Conservation (phyloP, 2,113 vertebrate species). For the Hemichromis elongatus region DNA sequence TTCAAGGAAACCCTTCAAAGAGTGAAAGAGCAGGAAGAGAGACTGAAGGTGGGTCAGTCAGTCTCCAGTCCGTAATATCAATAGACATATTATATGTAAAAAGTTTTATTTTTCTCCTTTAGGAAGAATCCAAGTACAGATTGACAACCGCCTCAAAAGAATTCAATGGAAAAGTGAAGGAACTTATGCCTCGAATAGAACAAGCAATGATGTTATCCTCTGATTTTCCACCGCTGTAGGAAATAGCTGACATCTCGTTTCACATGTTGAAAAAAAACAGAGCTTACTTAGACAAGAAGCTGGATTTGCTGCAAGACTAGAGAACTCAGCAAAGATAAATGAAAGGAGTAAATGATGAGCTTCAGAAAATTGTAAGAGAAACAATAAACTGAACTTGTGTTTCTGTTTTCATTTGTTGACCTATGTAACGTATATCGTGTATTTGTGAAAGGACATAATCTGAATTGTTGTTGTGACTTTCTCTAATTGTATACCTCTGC, state of each 20-base stretch:
- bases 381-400: not conserved
- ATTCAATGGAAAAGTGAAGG: rapidly evolving
- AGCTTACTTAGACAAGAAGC: rapidly evolving
- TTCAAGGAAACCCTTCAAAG: not conserved
- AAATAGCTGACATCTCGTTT: rapidly evolving
- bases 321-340: not conserved
- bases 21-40: not conserved
- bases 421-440: not conserved
- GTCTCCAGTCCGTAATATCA: not conserved
- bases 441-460: not conserved
- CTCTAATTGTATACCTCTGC: too few relatives aligned
- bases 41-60: rapidly evolving
- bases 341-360: not conserved
- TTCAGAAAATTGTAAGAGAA: rapidly evolving
- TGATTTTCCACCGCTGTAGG: rapidly evolving
- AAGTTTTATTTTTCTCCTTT: not conserved
- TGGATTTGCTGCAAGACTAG: not conserved
- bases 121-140: not conserved
- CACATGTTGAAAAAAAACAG: rapidly evolving
- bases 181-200: rapidly evolving
- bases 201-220: rapidly evolving
- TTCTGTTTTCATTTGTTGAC: rapidly evolving
- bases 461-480: not conserved
- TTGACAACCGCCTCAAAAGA: not conserved
- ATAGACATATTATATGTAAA: not conserved